Evolutionary conservation across 2,888 invertebrate genomes (phyloP), one percentile per base, ranked within the genome.

Genomic region (Pristionchus exspectatus): DNA sequence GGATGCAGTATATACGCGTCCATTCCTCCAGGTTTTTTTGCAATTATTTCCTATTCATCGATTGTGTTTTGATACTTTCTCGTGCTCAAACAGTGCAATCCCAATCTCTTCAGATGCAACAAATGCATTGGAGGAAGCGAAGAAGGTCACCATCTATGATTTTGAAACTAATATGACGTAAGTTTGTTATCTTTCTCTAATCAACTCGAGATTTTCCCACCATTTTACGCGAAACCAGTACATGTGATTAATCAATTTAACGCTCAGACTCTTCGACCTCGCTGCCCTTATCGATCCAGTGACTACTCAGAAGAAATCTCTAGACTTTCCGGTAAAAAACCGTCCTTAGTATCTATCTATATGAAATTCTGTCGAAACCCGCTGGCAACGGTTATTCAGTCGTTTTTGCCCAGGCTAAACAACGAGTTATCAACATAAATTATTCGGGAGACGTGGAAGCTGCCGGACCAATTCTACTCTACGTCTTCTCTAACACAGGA

Each of bases 401-500:
- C 16, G 16, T 33, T 24, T 33, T 69, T 24, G 14, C 2, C 14
- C 12, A 81, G 81, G 81, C 81, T 1, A 81, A 44, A 16, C 81
- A 50, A 18, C 50, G 44, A 10, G 18, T 4, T 5, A 10, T 54
- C 7, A 21, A 44, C 38, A 77, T 77, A 12, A 44, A 18, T 5
- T 44, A 81, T 50, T 7, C 81, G n/a, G 81, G 81, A 5, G 50
- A 50, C 5, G 27, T 81, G 50, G 38, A 50, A 18, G 81, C 27
- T 16, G 74, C 38, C 0, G 50, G 81, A 27, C 81, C 81, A 5
- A 21, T 81, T 1, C n/a, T 81, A 12, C n/a, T 81, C 81, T 81
- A 81, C 27, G 50, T 81, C 50, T 27, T 81, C 81, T 81, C 81
- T n/a, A 81, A 44, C 14, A 27, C 81, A n/a, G 81, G 81, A 81